Percentiles rank a stretch among this genome's conserved stretches.
Evolutionary conservation across 2,113 vertebrate species (phyloP).

Genomic region (Pandion haliaetus): DNA sequence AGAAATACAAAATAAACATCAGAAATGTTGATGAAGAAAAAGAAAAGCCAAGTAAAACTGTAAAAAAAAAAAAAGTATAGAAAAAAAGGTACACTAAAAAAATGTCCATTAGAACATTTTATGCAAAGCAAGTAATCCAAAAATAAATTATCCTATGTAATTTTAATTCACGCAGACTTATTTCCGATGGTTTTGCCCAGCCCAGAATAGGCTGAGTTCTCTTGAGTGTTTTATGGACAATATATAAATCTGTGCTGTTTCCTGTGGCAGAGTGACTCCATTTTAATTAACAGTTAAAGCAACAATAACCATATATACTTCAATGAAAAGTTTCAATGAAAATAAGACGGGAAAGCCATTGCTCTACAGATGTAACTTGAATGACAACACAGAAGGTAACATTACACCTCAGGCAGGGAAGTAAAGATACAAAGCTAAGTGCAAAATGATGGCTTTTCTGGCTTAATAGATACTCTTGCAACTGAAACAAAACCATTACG

Average conservation of each 20-base stretch:
- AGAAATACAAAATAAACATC: background rate
- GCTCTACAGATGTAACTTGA: background rate
- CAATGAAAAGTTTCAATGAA: background rate
- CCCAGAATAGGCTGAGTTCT: background rate
- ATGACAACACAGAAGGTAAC: background rate
- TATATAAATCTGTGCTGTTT: background rate
- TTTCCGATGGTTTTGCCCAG: background rate
- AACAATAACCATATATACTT: background rate
- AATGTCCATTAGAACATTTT: background rate
- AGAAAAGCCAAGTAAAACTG: background rate
- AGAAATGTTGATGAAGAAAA: background rate
- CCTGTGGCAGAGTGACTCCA: background rate
- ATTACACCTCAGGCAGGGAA: background rate
- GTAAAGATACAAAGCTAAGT: background rate
- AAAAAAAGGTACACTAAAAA: background rate
- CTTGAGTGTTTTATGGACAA: fast-evolving
- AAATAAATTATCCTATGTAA: background rate
- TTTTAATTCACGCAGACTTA: background rate
- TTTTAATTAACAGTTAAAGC: background rate
- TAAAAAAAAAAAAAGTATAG: background rate
- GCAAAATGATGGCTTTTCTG: background rate
- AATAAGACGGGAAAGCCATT: background rate
- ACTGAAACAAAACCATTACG: background rate
- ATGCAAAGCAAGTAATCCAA: background rate
- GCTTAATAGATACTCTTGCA: background rate